Conservation (phyloP, 2,797 vertebrate species). For the Sebastes dallii region DNA sequence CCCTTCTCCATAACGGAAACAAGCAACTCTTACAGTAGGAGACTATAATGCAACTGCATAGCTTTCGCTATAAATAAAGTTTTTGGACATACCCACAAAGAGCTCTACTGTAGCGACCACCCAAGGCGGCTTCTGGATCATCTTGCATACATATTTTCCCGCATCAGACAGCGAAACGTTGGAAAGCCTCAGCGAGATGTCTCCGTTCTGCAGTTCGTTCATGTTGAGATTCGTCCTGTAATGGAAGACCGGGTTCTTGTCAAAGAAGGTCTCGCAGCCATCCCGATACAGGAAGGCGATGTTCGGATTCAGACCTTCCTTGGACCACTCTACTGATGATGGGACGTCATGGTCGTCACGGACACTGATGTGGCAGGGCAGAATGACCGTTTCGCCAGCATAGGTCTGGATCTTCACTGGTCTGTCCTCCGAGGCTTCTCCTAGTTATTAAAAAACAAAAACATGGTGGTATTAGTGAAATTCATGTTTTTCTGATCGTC, state of each 20-base stretch:
- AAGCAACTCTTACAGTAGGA: neutral
- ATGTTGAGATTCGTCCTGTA: slow-evolving; percentile 22
- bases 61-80: neutral
- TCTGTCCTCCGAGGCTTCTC: accelerated
- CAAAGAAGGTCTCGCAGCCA: slow-evolving; percentile 8
- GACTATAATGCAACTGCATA: neutral
- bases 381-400: neutral
- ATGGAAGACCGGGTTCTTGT: neutral
- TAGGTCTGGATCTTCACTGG: accelerated
- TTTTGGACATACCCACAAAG: neutral
- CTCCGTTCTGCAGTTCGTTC: neutral
- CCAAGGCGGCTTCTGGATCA: accelerated
- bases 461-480: too few species aligned
- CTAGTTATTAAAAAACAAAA: neutral
- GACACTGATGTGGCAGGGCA: neutral
- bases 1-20: too few species aligned
- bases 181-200: slow-evolving; percentile 34
- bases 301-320: accelerated
- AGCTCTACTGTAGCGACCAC: neutral
- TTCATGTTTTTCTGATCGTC: too few species aligned
- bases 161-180: neutral
- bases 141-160: slow-evolving; percentile 7
- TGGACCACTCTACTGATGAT: slow-evolving; percentile 36
- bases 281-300: slow-evolving; percentile 16
- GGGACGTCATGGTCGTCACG: accelerated